phyloP scores from a whole-genome alignment of 2,888 invertebrate species.

The Sinodicranocentrus sp. region DNA sequence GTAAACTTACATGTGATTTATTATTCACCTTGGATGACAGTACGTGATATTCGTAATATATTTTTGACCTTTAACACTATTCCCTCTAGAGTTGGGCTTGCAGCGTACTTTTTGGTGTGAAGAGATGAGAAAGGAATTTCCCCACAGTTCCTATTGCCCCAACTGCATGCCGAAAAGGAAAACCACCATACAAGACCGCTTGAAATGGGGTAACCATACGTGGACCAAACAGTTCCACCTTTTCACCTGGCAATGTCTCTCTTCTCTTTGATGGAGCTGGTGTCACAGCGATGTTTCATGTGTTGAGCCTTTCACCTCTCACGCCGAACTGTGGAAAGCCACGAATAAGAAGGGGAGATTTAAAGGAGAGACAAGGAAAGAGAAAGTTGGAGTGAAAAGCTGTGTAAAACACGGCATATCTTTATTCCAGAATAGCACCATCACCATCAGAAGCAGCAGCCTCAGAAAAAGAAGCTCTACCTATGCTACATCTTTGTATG shows the following conservation, averaged over 20 bases:
- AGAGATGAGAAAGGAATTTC: no score
- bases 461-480: no score
- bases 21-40: no score
- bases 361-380: slow-evolving; percentile 34
- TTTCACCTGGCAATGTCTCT: slow-evolving; percentile 6
- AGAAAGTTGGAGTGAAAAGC: background rate
- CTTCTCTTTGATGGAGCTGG: background rate
- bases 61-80: no score
- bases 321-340: slow-evolving; percentile 49
- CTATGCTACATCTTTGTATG: no score
- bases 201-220: slow-evolving; percentile 25
- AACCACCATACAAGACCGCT: slow-evolving; percentile 12
- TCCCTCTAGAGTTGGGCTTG: no score
- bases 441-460: background rate
- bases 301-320: slow-evolving; percentile 61
- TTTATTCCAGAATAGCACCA: background rate
- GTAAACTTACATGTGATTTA: no score
- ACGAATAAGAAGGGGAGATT: slow-evolving; percentile 37
- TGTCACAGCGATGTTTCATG: slow-evolving; percentile 45
- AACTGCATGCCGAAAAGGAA: slow-evolving; percentile 16
- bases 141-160: no score
- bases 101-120: no score
- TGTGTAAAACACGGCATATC: background rate
- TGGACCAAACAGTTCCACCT: background rate
- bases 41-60: no score